A percentile compares a stretch with the other conserved stretches of the same genome.
These are phyloP conservation scores for Microchirus variegatus DNA, from an alignment of 2,797 vertebrate species.

Conservation along the genomic window DNA sequence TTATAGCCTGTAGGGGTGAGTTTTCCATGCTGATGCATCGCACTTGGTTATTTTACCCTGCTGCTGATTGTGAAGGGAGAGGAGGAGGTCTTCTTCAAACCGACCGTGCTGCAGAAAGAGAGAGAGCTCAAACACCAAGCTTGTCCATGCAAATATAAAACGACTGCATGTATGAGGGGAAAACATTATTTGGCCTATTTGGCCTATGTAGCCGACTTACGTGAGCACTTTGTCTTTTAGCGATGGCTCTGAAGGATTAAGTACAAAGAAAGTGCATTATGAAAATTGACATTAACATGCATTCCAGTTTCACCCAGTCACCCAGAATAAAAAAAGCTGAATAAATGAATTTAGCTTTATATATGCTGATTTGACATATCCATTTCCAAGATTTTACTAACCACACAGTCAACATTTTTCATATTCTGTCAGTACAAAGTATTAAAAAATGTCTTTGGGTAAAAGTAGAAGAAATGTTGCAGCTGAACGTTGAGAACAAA, in stretches of 20 bases:
- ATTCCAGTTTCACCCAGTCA: neutral
- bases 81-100: conserved; percentile 60
- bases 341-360: neutral
- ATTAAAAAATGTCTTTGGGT: too few species aligned
- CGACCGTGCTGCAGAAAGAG: conserved; percentile 58
- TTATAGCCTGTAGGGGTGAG: neutral
- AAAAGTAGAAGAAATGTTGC: too few species aligned
- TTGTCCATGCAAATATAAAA: neutral
- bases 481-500: too few species aligned
- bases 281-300: neutral
- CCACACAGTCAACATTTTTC: too few species aligned
- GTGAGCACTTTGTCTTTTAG: conserved; percentile 70
- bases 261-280: neutral
- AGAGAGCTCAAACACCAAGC: neutral
- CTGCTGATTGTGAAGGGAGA: conserved; percentile 70
- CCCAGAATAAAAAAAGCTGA: neutral
- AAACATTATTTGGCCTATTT: too few species aligned
- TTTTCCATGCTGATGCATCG: neutral
- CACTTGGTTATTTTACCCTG: conserved; percentile 48
- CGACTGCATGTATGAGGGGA: neutral
- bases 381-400: neutral
- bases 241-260: conserved; percentile 44
- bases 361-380: neutral
- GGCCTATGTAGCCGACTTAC: conserved; percentile 54
- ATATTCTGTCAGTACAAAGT: too few species aligned